These are phyloP conservation scores for Scaptodrosophila lebanonensis DNA, from an alignment of 1,140 invertebrate species.

Conservation along the genomic window DNA sequence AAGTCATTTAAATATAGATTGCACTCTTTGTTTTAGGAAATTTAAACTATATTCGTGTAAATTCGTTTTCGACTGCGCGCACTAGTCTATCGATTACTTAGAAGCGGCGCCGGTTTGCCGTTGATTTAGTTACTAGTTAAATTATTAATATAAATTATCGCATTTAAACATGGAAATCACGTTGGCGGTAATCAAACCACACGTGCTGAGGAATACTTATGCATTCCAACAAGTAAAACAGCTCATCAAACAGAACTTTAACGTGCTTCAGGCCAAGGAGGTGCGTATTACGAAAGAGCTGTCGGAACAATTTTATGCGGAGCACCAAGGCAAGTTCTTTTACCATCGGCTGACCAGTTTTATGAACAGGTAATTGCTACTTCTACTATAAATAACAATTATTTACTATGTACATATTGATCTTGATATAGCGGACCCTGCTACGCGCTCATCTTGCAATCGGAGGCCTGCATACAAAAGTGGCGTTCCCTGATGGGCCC, in stretches of 20 bases:
- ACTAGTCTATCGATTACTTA: no score
- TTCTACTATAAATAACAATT: neutral
- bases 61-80: no score
- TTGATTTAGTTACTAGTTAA: no score
- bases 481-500: conserved; percentile 93
- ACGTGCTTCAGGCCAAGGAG: conserved; percentile 84
- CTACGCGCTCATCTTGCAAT: conserved; percentile 86
- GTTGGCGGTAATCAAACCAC: conserved; percentile 86
- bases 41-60: no score
- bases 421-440: conserved; percentile 85
- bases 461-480: conserved; percentile 84
- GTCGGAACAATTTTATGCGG: conserved; percentile 88
- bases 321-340: conserved; percentile 92
- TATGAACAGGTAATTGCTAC: conserved; percentile 85
- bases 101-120: no score
- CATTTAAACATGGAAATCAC: conserved; percentile 77
- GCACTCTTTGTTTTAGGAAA: no score
- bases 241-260: conserved; percentile 85
- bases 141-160: no score
- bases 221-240: conserved; percentile 83
- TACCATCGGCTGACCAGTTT: conserved; percentile 90
- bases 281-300: conserved; percentile 81
- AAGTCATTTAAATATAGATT: no score
- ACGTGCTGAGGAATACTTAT: conserved; percentile 83
- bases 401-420: neutral